Conservation (phyloP, 2,888 invertebrate genomes). For the Caenorhabditis uteleia region DNA sequence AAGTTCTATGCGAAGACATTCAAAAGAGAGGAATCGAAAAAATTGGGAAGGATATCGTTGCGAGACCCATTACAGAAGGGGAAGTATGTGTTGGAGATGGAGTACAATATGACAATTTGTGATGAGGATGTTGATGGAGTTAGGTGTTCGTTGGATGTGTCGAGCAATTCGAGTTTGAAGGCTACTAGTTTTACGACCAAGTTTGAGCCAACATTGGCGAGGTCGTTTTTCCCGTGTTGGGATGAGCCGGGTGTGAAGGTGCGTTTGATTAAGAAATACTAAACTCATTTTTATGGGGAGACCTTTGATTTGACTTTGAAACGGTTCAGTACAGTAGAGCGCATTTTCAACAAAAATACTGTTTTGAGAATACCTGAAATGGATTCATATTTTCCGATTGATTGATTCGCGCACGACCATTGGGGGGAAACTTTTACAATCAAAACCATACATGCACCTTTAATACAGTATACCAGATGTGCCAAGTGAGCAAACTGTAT, state of each 20-base stretch:
- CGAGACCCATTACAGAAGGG: constrained; percentile 20
- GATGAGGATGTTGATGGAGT: constrained; percentile 35
- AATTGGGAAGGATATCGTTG: constrained; percentile 56
- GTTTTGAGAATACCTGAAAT: too few species aligned
- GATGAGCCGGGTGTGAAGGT: constrained; percentile 65
- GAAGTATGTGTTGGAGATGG: constrained; percentile 47
- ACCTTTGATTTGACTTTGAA: background rate
- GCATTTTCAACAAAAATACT: too few species aligned
- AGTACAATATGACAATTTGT: constrained; percentile 32
- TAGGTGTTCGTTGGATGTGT: constrained; percentile 38
- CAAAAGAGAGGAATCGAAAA: constrained; percentile 58
- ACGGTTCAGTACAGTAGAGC: too few species aligned
- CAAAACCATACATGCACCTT: too few species aligned
- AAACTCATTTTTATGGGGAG: too few species aligned
- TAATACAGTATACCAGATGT: too few species aligned
- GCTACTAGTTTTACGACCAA: constrained; percentile 62
- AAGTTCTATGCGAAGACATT: constrained; percentile 51
- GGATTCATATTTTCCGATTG: too few species aligned
- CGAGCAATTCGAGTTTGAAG: constrained; percentile 17
- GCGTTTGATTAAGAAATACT: background rate
- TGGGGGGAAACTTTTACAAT: too few species aligned
- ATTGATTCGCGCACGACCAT: too few species aligned
- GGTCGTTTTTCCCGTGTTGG: constrained; percentile 66
- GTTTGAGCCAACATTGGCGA: constrained; percentile 65
- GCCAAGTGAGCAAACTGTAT: too few species aligned